Evolutionary conservation across 2,113 vertebrate genomes (phyloP), one percentile per base, ranked within the genome.

Genomic region (Microtus richardsoni): DNA sequence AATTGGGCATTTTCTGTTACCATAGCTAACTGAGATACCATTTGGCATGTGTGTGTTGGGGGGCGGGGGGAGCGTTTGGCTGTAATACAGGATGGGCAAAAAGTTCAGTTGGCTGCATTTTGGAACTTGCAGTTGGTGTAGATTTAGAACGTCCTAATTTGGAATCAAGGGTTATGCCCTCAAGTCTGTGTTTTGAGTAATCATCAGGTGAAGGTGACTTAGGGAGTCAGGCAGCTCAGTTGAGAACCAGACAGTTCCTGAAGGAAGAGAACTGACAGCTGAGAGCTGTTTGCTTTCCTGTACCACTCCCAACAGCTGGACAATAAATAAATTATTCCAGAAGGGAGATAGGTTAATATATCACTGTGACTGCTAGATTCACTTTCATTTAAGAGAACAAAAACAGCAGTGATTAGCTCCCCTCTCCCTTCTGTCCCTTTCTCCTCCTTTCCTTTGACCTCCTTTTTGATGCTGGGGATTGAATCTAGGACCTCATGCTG

Each of bases 201-300:
- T 64, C 52, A 7, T 73, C 86, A 10, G 36, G 39, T 88, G 71
- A 88, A 75, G 58, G 71, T 82, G 28, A n/a, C 66, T 95, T 90
- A 44, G 22, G 44, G 77, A 89, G 62, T 54, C 84, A 89, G 54
- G 62, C 84, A 91, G 68, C 73, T 97, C 52, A 89, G 36, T 85
- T 93, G 70, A 89, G 78, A 22, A 52, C 44, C 71, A 93, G 87
- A 44, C 28, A 75, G 30, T 95, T 92, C 75, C 75, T 96, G 80
- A 93, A 92, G 89, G 70, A 73, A 73, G 70, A 86, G 82, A 77
- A 71, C 36, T 70, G 64, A 95, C 88, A 95, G 91, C 91, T 95
- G 93, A 92, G 90, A 71, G 7, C 91, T 97, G 49, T 97, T 75
- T 75, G 73, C 39, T 97, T 94, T 87, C 54, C 64, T 58, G 49